A percentile compares a stretch with the other conserved stretches of the same genome.
These are phyloP conservation scores for Lordiphosa stackelbergi DNA, from an alignment of 1,140 invertebrate genomes.

Conservation along the genomic window DNA sequence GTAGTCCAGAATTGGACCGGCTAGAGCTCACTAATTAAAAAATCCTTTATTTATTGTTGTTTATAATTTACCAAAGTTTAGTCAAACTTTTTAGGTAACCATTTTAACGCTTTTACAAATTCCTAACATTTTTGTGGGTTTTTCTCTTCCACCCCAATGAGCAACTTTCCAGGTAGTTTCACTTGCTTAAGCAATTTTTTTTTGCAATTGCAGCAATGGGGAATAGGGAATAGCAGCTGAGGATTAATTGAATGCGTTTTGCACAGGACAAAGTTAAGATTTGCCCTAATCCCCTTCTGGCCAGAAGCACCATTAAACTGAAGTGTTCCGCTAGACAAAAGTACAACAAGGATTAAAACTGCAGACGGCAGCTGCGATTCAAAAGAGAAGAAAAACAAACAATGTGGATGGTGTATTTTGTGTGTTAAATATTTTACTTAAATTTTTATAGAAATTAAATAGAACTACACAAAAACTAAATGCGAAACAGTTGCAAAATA, in stretches of 20 bases:
- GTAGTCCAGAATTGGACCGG: too few relatives aligned
- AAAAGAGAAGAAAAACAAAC: slow-evolving; percentile 1
- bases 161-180: background rate
- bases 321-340: slow-evolving; percentile 1
- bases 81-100: too few relatives aligned
- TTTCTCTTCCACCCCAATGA: background rate
- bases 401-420: background rate
- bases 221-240: slow-evolving; percentile 1
- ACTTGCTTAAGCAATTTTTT: slow-evolving; percentile 8
- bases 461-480: slow-evolving; percentile 24
- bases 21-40: too few relatives aligned
- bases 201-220: slow-evolving; percentile 4
- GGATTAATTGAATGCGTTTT: slow-evolving; percentile 1
- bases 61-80: too few relatives aligned
- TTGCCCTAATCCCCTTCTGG: background rate
- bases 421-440: slow-evolving; percentile 38
- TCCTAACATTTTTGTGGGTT: slow-evolving; percentile 1
- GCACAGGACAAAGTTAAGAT: too few relatives aligned
- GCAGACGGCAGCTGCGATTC: slow-evolving; percentile 3
- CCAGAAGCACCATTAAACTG: background rate
- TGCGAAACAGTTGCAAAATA: slow-evolving; percentile 11
- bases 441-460: slow-evolving; percentile 46
- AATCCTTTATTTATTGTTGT: too few relatives aligned
- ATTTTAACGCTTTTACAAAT: background rate
- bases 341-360: slow-evolving; percentile 11